Percentiles rank a stretch among this genome's conserved stretches.
Conservation (phyloP, 1,140 invertebrate species). For the Pemphigus obesinymphae region DNA sequence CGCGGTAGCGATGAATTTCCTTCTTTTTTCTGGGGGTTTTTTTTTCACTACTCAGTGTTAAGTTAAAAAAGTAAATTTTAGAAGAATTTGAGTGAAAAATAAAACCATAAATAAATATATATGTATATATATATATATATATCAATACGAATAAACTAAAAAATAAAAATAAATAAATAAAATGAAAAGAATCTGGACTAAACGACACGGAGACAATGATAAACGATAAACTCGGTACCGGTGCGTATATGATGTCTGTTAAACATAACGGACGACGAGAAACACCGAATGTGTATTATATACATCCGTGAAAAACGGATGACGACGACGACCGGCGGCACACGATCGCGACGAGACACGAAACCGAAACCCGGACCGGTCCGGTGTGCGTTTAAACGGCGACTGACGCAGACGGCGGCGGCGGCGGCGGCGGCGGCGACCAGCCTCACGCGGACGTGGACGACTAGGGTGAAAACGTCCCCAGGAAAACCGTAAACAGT, state of each 20-base stretch:
- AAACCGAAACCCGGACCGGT: not conserved
- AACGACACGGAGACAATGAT: not conserved
- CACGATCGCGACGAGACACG: not conserved
- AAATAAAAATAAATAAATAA: too few relatives aligned
- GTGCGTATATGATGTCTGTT: not conserved
- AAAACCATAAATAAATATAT: not conserved
- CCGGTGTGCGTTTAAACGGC: constrained; percentile 3
- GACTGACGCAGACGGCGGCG: not conserved
- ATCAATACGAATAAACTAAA: not conserved
- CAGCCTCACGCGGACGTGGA: not conserved
- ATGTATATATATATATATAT: not conserved
- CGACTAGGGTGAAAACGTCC: not conserved
- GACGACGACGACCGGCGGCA: not conserved
- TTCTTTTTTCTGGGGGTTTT: too few relatives aligned
- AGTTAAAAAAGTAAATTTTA: not conserved
- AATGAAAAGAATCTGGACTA: too few relatives aligned
- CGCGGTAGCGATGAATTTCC: too few relatives aligned
- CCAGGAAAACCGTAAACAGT: constrained; percentile 2
- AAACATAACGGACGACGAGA: not conserved
- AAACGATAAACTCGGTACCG: not conserved
- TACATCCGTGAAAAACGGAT: not conserved
- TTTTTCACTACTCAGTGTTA: too few relatives aligned
- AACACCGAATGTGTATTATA: not conserved
- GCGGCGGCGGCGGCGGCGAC: not conserved
- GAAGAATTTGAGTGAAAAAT: not conserved